Base-by-base conservation (phyloP, 2,113 vertebrate genomes). In the Danio rerio region DNA sequence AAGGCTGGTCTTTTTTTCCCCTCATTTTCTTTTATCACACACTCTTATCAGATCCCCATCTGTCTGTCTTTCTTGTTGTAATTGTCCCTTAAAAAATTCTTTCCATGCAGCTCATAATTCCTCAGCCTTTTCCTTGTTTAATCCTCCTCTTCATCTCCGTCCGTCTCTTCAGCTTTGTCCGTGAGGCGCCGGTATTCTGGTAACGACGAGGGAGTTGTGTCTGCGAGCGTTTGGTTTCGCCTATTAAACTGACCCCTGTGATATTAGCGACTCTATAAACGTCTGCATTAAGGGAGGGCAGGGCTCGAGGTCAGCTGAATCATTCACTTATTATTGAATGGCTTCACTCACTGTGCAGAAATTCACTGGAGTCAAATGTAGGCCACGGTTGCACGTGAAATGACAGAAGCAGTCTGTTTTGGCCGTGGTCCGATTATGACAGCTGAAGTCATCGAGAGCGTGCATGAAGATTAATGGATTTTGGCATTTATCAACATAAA, bases 231-330 rank as follows among this genome's bases (percentile, higher is more conserved):
- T 83, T 58, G 63, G 61, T 63, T 74, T 74, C 49, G 58, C 31
- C 70, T 56, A 43, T 81, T 76, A 78, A 53, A 58, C 59, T 55
- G 71, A 82, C 80, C 80, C 71, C 42, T 73, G 11, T 43, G 62
- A 66, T 66, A 79, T 66, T 53, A 66, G 63, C 47, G 49, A 21
- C 59, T 65, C 59, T 55, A 78, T 85, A 85, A 82, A 85, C 49
- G 66, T 78, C 65, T 18, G 9, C 6, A 79, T 71, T 21, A 49
- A 66, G 80, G 69, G 65, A 81, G 83, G 49, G 63, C 58, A 86
- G 84, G 81, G 86, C 20, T 16, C 63, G 71, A 83, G 84, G 88
- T 89, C 89, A 80, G 66, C 69, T 85, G 65, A 82, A 63, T 81
- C 53, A 78, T 70, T 81, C 61, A 18, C 50, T 66, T 52, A 31